Evolutionary conservation across 2,113 vertebrate species (phyloP).

Genomic region (Campylorhamphus procurvoides): DNA sequence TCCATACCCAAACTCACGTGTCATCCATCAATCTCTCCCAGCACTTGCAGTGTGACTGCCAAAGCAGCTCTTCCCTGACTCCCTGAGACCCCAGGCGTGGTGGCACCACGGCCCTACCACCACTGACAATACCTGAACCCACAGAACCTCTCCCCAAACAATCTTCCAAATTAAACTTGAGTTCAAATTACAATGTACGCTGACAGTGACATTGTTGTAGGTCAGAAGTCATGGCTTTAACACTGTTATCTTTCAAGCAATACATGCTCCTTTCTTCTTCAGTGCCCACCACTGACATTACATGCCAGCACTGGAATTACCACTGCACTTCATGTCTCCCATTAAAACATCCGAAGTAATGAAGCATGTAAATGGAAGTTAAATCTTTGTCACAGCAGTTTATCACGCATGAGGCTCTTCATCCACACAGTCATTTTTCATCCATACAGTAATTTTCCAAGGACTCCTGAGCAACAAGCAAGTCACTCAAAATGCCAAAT

Average conservation of each 20-base stretch:
- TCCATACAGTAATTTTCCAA: constrained; percentile 12
- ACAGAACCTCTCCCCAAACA: background rate
- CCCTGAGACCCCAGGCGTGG: background rate
- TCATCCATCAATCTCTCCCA: background rate
- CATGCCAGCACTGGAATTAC: background rate
- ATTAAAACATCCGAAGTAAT: constrained; percentile 15
- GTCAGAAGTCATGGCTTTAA: background rate
- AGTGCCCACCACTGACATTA: background rate
- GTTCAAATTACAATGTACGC: background rate
- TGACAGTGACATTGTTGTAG: background rate
- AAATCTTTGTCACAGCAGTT: constrained; percentile 43
- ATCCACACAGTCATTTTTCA: background rate
- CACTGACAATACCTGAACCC: background rate
- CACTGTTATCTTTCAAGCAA: background rate
- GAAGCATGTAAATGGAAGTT: constrained; percentile 38
- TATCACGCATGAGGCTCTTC: background rate
- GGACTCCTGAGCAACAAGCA: background rate
- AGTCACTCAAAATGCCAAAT: constrained; percentile 25
- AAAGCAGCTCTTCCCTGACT: background rate
- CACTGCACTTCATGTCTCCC: background rate
- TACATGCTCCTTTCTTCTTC: background rate
- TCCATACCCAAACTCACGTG: background rate
- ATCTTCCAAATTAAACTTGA: background rate
- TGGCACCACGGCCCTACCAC: background rate
- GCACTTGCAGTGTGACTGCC: background rate